These are phyloP conservation scores for Chloroceryle inda DNA, from an alignment of 2,797 vertebrate genomes.

Conservation along the genomic window DNA sequence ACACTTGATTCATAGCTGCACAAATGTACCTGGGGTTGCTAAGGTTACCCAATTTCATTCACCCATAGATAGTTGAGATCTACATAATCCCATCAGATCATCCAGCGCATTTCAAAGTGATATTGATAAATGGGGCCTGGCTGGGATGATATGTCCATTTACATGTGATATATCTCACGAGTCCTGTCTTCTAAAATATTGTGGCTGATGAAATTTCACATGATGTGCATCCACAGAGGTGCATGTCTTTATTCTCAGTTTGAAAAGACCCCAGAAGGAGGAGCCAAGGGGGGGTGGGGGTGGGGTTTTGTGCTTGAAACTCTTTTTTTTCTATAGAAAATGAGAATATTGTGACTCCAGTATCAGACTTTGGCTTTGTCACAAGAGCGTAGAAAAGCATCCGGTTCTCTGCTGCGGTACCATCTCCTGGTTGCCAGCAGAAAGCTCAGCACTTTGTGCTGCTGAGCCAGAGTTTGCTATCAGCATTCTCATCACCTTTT, in stretches of 20 bases:
- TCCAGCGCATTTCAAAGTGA: conserved; percentile 90
- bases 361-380: background rate
- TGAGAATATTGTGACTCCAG: conserved; percentile 29
- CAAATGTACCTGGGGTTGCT: conserved; percentile 93
- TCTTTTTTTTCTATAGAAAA: background rate
- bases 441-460: background rate
- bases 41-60: conserved; percentile 98
- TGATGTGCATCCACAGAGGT: conserved; percentile 72
- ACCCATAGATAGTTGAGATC: conserved; percentile 93
- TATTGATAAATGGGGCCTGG: conserved; percentile 95
- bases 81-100: conserved; percentile 98
- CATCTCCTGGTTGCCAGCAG: background rate
- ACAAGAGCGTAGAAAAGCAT: background rate
- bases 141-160: conserved; percentile 96
- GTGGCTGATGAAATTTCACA: conserved; percentile 82
- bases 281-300: background rate
- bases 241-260: conserved; percentile 39
- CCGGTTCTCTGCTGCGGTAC: accelerated
- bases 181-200: conserved; percentile 86
- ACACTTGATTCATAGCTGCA: conserved; percentile 82
- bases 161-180: conserved; percentile 96
- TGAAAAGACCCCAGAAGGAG: conserved; percentile 34
- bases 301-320: background rate
- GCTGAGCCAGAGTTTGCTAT: background rate
- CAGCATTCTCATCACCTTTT: background rate